Percentiles rank a stretch among this genome's conserved stretches.
Conservation (phyloP, 1,140 invertebrate genomes). For the Drosophila micromelanica region DNA sequence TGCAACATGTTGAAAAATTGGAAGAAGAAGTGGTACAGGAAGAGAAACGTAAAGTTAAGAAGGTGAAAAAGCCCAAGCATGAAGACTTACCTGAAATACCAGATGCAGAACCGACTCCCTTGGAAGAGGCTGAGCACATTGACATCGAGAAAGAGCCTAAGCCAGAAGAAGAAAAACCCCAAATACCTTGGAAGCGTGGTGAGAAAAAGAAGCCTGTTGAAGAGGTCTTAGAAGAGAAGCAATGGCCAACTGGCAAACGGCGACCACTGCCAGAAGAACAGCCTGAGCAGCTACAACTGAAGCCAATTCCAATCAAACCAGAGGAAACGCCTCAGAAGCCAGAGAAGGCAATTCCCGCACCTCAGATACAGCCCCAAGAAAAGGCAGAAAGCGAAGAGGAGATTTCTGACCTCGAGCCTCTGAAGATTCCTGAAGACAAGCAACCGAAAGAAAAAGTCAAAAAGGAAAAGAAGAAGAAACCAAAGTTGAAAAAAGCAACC, state of each 20-base stretch:
- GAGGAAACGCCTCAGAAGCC: conserved; percentile 69
- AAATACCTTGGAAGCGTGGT: conserved; percentile 80
- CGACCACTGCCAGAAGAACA: conserved; percentile 83
- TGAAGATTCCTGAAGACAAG: conserved; percentile 63
- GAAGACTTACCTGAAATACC: conserved; percentile 74
- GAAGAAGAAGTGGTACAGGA: conserved; percentile 79
- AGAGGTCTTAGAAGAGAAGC: conserved; percentile 84
- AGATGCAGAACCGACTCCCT: conserved; percentile 70
- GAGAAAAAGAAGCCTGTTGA: conserved; percentile 79
- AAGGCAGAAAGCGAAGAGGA: conserved; percentile 64
- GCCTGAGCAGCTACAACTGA: conserved; percentile 85
- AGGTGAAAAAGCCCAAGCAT: conserved; percentile 73
- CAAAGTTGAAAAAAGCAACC: conserved; percentile 75
- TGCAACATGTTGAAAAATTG: conserved; percentile 85
- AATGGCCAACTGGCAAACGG: conserved; percentile 84
- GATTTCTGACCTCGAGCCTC: conserved; percentile 65
- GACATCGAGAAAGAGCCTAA: conserved; percentile 82
- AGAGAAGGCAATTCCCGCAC: conserved; percentile 72
- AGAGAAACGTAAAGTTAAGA: conserved; percentile 71
- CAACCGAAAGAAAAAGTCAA: conserved; percentile 70
- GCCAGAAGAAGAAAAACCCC: conserved; percentile 71
- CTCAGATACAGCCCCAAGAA: conserved; percentile 70
- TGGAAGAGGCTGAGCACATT: conserved; percentile 79
- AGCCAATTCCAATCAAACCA: conserved; percentile 84
- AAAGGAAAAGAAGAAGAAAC: conserved; percentile 81